phyloP scores from a whole-genome alignment of 1,140 invertebrate genomes.

The Lineus longissimus region DNA sequence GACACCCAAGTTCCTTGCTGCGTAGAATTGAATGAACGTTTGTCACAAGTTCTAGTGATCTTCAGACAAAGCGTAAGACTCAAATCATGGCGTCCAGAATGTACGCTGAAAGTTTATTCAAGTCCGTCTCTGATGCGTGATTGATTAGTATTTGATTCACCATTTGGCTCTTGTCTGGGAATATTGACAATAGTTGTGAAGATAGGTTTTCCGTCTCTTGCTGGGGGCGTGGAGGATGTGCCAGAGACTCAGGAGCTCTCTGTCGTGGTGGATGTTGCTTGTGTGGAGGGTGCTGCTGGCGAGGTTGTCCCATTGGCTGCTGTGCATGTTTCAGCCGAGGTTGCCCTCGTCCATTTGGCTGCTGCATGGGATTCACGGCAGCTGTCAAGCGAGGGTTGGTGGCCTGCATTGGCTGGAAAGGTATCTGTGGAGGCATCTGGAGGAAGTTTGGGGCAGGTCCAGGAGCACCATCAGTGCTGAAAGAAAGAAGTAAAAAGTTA shows the following conservation, averaged over 20 bases:
- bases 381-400: neutral
- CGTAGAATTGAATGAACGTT: no score
- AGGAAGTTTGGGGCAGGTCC: neutral
- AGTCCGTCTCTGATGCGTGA: conserved; percentile 28
- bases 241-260: neutral
- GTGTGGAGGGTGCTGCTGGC: neutral
- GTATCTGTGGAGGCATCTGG: no score
- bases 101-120: conserved; percentile 29
- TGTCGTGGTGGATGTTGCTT: neutral
- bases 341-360: neutral
- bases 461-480: neutral
- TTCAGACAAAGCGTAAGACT: no score
- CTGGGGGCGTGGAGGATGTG: neutral
- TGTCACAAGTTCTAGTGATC: no score
- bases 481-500: neutral
- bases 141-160: conserved; percentile 27
- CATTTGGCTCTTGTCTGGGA: conserved; percentile 24
- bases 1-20: no score
- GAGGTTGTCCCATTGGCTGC: neutral
- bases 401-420: neutral
- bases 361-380: neutral
- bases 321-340: neutral
- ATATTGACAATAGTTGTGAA: conserved; percentile 24
- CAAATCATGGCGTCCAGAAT: conserved; percentile 8
- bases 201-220: conserved; percentile 23